These are phyloP conservation scores for Furcula furcula DNA, from an alignment of 2,888 invertebrate genomes.

Conservation along the genomic window DNA sequence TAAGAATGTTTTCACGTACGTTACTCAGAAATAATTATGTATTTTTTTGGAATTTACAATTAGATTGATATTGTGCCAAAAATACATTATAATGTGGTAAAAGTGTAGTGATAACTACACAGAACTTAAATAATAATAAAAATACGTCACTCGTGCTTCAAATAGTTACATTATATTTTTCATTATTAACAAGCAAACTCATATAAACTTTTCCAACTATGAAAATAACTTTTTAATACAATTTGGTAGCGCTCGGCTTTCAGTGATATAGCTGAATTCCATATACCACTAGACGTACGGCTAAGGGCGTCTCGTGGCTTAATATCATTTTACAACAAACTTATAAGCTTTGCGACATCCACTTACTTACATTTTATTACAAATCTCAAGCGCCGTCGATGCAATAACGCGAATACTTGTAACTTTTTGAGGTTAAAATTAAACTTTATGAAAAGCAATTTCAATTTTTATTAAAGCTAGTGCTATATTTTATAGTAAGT, in stretches of 20 bases:
- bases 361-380: constrained; percentile 55
- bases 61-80: too few relatives aligned
- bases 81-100: too few relatives aligned
- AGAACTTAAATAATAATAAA: too few relatives aligned
- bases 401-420: constrained; percentile 35
- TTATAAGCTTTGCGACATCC: constrained; percentile 54
- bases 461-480: too few relatives aligned
- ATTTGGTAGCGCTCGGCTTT: constrained; percentile 11
- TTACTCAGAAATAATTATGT: too few relatives aligned
- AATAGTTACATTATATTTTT: background rate
- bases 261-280: constrained; percentile 11
- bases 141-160: too few relatives aligned
- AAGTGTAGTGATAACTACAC: too few relatives aligned
- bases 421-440: too few relatives aligned
- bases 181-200: background rate
- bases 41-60: too few relatives aligned
- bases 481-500: too few relatives aligned
- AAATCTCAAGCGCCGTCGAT: constrained; percentile 38
- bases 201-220: constrained; percentile 5
- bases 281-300: constrained; percentile 26
- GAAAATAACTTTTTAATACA: constrained; percentile 13
- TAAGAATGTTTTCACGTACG: too few relatives aligned
- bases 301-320: constrained; percentile 40
- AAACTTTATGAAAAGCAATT: too few relatives aligned
- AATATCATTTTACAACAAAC: constrained; percentile 50